Conservation (phyloP, 1,140 invertebrate genomes). For the Thaumetopoea pityocampa region DNA sequence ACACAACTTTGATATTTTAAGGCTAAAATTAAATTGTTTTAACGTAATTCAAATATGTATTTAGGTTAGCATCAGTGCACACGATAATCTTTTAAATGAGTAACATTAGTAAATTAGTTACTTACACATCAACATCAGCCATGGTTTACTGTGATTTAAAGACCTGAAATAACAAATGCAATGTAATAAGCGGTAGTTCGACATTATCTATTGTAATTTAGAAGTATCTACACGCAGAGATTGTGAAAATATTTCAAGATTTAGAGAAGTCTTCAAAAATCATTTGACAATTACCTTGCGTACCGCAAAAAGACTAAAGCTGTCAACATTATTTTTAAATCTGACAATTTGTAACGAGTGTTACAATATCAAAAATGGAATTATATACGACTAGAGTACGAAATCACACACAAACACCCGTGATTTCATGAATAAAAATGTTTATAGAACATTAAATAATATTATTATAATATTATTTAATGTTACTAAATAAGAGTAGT, state of each 20-base stretch:
- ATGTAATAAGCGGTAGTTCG: conserved; percentile 30
- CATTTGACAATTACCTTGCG: conserved; percentile 71
- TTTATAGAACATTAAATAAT: background rate
- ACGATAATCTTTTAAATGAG: too few relatives aligned
- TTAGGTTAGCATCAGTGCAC: too few relatives aligned
- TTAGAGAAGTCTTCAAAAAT: conserved; percentile 39
- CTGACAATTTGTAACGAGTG: conserved; percentile 14
- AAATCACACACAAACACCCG: too few relatives aligned
- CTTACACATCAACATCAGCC: conserved; percentile 71
- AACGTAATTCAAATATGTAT: too few relatives aligned
- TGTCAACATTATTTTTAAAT: conserved; percentile 19
- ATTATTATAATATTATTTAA: too few relatives aligned
- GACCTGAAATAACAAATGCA: conserved; percentile 63
- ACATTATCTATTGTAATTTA: conserved; percentile 32
- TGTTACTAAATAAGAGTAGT: too few relatives aligned
- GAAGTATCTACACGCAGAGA: conserved; percentile 32
- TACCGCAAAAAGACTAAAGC: conserved; percentile 65
- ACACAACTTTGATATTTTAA: background rate
- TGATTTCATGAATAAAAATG: conserved; percentile 6
- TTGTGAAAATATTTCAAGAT: conserved; percentile 54
- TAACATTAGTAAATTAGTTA: conserved; percentile 32
- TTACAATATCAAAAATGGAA: conserved; percentile 2
- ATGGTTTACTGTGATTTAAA: conserved; percentile 51
- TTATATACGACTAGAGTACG: too few relatives aligned
- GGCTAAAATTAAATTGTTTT: too few relatives aligned